Conservation (phyloP, 2,113 vertebrate species). For the Delphinus delphis region DNA sequence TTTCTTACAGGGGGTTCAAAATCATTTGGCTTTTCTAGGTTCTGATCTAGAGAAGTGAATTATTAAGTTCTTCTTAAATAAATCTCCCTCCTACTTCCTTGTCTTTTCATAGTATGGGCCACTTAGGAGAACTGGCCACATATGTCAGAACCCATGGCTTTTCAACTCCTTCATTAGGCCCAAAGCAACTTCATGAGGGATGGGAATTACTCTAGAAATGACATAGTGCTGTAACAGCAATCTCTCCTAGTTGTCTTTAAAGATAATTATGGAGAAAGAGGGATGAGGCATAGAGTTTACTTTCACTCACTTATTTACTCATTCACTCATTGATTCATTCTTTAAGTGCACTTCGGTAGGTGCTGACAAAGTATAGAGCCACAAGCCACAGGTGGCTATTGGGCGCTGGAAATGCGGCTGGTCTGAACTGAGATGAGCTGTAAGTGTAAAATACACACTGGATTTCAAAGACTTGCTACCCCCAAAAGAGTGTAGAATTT, state of each 20-base stretch:
- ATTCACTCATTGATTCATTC: neutral
- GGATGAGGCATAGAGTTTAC: neutral
- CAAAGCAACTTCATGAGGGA: neutral
- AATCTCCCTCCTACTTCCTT: neutral
- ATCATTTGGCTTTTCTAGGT: constrained; percentile 11
- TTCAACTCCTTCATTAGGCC: neutral
- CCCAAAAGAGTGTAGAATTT: neutral
- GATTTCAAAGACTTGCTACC: constrained; percentile 4
- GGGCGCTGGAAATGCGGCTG: neutral
- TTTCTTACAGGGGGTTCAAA: neutral
- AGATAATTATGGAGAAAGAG: neutral
- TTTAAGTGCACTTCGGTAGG: neutral
- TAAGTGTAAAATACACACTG: neutral
- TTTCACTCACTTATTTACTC: neutral
- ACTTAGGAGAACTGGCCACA: neutral
- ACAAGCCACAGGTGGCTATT: neutral
- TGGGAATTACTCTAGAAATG: constrained; percentile 29
- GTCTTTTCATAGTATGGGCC: neutral
- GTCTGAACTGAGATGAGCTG: neutral
- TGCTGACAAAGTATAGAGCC: neutral
- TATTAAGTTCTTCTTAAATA: neutral
- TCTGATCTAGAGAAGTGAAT: neutral
- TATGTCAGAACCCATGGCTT: neutral
- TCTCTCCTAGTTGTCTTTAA: neutral
- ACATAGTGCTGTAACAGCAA: neutral